Evolutionary conservation across 2,888 invertebrate species (phyloP), one percentile per base, ranked within the genome.

Genomic region (Phlogophora meticulosa): DNA sequence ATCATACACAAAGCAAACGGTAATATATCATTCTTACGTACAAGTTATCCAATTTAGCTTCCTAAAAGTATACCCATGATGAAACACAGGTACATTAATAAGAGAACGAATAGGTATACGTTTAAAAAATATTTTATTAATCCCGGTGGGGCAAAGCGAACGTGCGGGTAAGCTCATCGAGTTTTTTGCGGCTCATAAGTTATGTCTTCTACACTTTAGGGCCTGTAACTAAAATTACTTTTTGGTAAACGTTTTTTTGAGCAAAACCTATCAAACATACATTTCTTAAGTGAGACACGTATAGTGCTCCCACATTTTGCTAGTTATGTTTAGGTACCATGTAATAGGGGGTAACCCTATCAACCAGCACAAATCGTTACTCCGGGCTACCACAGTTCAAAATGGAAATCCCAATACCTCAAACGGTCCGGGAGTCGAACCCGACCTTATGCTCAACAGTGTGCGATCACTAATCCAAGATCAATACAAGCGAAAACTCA

Each of bases 71-170:
- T 61, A 43, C 10, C 17, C 7, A 38, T 45, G 42, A 24, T 32
- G 9, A 58, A 58, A 71, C n/a, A 38, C 13, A 38, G 43, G 32
- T 40, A 66, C 22, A 34, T 40, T 24, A 34, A 48, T 59, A 49
- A 38, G 10, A 38, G 11, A 60, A 45, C 22, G 22, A 71, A 71
- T 43, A 49, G 42, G 36, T 49, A 42, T 11, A 32, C 15, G 11
- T 64, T 42, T 73, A 40, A 43, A 48, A 57, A 64, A 55, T 24
- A 64, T 58, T 58, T 65, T 73, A 58, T 24, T 73, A 49, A 24
- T 22, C 53, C 22, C 57, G 10, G 10, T 53, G 45, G 56, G 46
- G 28, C 38, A 9, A 34, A 42, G 17, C 9, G 52, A 63, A 48
- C 42, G 32, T 57, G 22, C n/a, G 42, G 15, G 42, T 48, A 11